phyloP scores from a whole-genome alignment of 2,113 vertebrate genomes.

The Nothocercus julius region DNA sequence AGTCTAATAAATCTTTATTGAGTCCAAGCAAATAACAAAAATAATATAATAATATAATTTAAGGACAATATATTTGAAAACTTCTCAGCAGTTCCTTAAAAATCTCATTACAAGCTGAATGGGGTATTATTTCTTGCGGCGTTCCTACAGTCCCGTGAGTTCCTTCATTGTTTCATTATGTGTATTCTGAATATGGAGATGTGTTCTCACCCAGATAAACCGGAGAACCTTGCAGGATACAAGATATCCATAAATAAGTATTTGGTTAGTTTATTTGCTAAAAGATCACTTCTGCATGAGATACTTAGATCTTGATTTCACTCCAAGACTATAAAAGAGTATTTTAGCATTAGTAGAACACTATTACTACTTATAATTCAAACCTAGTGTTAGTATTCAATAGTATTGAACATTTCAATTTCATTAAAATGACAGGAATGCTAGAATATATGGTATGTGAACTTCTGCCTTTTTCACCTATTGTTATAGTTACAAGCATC shows the following conservation, averaged over 20 bases:
- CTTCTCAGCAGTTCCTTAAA: constrained; percentile 17
- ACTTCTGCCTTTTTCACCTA: background rate
- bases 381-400: background rate
- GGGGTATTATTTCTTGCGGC: background rate
- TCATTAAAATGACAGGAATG: background rate
- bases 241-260: background rate
- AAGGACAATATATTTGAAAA: constrained; percentile 30
- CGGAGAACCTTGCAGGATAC: background rate
- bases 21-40: background rate
- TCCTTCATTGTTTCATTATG: background rate
- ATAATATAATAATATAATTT: too few relatives aligned
- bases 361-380: background rate
- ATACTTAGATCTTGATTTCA: background rate
- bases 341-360: background rate
- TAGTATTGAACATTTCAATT: background rate
- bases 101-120: constrained; percentile 13
- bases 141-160: background rate
- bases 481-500: background rate
- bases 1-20: background rate
- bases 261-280: background rate
- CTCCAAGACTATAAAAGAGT: background rate
- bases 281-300: background rate
- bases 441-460: background rate
- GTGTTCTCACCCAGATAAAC: background rate
- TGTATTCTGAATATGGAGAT: background rate